These are phyloP conservation scores for Micronycteris hirsuta DNA, from an alignment of 2,113 vertebrate genomes.

Conservation along the genomic window DNA sequence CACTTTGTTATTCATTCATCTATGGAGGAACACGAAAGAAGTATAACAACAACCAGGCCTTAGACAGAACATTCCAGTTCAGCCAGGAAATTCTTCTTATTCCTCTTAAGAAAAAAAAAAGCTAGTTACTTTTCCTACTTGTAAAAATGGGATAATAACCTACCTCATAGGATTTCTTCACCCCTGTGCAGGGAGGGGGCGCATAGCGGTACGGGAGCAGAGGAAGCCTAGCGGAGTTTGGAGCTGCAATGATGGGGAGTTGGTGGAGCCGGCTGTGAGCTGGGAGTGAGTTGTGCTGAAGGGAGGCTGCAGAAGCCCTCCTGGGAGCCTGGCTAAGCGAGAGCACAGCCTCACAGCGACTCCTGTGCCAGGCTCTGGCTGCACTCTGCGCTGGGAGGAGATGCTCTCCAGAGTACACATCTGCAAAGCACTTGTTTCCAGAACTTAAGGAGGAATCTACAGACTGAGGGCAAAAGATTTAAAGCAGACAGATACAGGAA, in stretches of 20 bases:
- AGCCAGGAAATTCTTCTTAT: neutral
- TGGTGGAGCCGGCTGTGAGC: neutral
- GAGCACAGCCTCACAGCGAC: neutral
- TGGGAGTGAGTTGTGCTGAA: neutral
- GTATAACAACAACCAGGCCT: neutral
- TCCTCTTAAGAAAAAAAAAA: neutral
- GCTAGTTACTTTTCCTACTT: neutral
- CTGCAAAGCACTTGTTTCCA: neutral
- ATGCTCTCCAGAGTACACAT: too few relatives aligned
- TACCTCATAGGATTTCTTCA: neutral
- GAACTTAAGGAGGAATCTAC: neutral
- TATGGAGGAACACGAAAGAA: neutral
- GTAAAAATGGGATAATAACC: neutral
- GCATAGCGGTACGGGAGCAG: neutral
- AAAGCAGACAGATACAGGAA: neutral
- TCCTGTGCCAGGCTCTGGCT: neutral
- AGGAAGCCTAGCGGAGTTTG: too few relatives aligned
- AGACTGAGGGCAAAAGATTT: neutral
- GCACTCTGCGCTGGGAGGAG: neutral
- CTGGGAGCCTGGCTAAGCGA: too few relatives aligned
- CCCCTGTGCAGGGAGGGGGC: neutral
- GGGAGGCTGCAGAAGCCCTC: too few relatives aligned
- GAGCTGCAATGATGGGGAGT: neutral
- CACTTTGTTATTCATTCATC: neutral
- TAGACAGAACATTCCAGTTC: neutral